Conservation (phyloP, 2,888 invertebrate genomes). For the Globia sparganii region DNA sequence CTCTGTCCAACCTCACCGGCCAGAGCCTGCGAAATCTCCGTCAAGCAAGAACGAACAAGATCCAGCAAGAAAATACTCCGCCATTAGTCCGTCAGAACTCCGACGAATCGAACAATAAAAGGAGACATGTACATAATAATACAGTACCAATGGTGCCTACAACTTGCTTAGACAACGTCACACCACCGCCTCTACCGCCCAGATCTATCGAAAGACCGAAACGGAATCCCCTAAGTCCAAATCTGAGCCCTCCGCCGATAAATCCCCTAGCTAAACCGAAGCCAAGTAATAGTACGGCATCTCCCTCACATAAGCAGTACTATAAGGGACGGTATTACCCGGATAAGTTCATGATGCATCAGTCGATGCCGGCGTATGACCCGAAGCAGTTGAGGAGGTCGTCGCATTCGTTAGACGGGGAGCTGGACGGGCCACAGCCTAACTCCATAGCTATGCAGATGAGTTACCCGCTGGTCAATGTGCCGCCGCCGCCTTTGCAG, state of each 20-base stretch:
- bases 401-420: constrained; percentile 85
- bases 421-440: constrained; percentile 85
- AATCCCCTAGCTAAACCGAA: constrained; percentile 77
- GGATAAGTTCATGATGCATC: constrained; percentile 73
- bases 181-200: constrained; percentile 84
- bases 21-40: constrained; percentile 83
- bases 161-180: constrained; percentile 84
- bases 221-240: constrained; percentile 67
- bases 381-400: constrained; percentile 77
- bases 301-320: constrained; percentile 70
- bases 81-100: constrained; percentile 81
- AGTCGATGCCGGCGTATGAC: constrained; percentile 79
- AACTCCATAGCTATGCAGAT: constrained; percentile 92
- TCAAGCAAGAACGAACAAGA: constrained; percentile 64
- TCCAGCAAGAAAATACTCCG: constrained; percentile 74
- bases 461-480: constrained; percentile 92
- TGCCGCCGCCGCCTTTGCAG: constrained; percentile 87
- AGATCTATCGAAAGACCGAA: constrained; percentile 79
- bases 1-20: constrained; percentile 87
- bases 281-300: constrained; percentile 69
- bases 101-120: constrained; percentile 75
- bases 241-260: constrained; percentile 71
- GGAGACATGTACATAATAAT: constrained; percentile 78
- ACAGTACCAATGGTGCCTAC: constrained; percentile 85
- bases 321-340: constrained; percentile 72